Evolutionary conservation across 1,140 invertebrate species (phyloP).

Genomic region (Magallana ariakensis): DNA sequence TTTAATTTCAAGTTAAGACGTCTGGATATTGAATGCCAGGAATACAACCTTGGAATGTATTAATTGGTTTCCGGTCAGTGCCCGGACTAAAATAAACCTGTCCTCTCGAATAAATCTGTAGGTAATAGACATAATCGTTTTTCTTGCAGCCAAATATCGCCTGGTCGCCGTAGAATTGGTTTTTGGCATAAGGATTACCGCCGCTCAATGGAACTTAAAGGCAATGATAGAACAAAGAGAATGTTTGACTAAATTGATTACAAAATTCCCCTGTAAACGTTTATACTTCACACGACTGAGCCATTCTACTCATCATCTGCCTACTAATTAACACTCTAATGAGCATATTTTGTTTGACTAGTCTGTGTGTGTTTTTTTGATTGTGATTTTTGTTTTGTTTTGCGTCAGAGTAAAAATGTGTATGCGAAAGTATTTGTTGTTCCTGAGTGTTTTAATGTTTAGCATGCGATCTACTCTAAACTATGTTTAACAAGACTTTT

Average conservation of each 20-base stretch:
- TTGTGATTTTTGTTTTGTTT: too few relatives aligned
- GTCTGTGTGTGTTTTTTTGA: neutral
- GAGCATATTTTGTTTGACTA: neutral
- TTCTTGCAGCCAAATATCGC: conserved; percentile 9
- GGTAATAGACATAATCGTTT: neutral
- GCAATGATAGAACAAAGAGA: neutral
- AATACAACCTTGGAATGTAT: too few relatives aligned
- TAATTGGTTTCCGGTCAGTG: too few relatives aligned
- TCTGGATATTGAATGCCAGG: too few relatives aligned
- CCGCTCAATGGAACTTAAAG: conserved; percentile 7
- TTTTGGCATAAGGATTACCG: conserved; percentile 1
- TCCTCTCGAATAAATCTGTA: too few relatives aligned
- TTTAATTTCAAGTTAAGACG: too few relatives aligned
- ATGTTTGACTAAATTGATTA: neutral
- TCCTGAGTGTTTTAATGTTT: neutral
- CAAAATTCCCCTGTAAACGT: neutral
- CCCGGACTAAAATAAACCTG: too few relatives aligned
- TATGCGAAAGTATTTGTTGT: too few relatives aligned
- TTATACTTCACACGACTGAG: neutral
- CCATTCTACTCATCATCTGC: neutral
- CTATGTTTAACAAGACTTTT: neutral
- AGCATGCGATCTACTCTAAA: neutral
- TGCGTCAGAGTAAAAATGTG: too few relatives aligned
- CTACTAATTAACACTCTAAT: neutral
- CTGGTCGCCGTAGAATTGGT: conserved; percentile 21